Base-by-base conservation (phyloP, 2,797 vertebrate genomes). In the Brotula barbata region DNA sequence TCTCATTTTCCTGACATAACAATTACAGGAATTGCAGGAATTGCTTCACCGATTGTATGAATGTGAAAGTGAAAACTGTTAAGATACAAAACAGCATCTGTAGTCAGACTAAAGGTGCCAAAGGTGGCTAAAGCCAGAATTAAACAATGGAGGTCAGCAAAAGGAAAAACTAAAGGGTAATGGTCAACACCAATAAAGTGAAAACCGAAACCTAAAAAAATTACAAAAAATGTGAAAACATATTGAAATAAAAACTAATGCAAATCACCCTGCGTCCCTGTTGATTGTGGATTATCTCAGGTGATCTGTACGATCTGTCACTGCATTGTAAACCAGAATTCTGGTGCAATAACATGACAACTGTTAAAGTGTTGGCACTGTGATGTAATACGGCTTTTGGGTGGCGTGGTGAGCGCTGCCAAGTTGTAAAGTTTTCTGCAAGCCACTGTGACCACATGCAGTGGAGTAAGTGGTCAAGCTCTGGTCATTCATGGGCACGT, bases 11-110 rank as follows among this genome's bases (percentile, higher is more conserved):
- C 82, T 77, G 71, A 9, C 49, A 28, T 64, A 85, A 90, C 87
- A 87, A 89, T 88, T 46, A 59, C 86, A 89, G 84, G 88, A 88
- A 89, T 81, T 19, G 23, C 44, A 10, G 65, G 60, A 48, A 52
- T 76, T 71, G 59, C 59, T 59, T 76, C 48, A 52, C 65, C 77
- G 62, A 64, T 40, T 43, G 52, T 51, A 50, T 73, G 59, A 85
- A 69, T 71, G 60, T 73, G 36, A 84, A 88, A 81, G 78, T 74
- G 73, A 84, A 84, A 83, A 68, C 62, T 79, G 43, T 12, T 19
- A 54, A 43, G 16, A 58, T 56, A 28, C 23, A 42, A 64, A 66
- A 69, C 13, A 67, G 42, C 33, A 33, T 64, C 19, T 13, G 49
- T 58, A 6, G 59, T 75, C 50, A 63, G 55, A n/a, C n/a, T n/a